A percentile compares a stretch with the other conserved stretches of the same genome.
Evolutionary conservation across 2,888 invertebrate species (phyloP).

Genomic region (Chymomyza procnemis): DNA sequence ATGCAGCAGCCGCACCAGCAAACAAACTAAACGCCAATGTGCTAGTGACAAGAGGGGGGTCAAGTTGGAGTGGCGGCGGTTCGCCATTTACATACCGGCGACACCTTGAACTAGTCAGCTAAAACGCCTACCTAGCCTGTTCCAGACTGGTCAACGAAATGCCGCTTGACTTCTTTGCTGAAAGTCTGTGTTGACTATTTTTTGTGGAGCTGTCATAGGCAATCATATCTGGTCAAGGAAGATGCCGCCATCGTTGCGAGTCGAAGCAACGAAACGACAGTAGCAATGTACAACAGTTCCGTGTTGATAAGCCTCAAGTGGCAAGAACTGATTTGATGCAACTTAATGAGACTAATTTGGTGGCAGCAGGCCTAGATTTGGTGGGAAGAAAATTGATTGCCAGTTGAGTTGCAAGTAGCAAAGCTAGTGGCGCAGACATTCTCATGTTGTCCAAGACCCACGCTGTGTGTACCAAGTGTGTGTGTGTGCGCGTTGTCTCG

Average conservation of each 20-base stretch:
- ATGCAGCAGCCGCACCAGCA: conserved; percentile 47
- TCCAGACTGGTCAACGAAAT: neutral
- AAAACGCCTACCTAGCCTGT: conserved; percentile 21
- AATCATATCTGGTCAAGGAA: conserved; percentile 52
- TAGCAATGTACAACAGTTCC: neutral
- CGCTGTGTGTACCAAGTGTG: conserved; percentile 18
- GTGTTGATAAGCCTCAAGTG: conserved; percentile 40
- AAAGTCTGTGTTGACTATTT: conserved; percentile 24
- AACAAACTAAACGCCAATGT: conserved; percentile 50
- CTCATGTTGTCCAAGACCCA: conserved; percentile 33
- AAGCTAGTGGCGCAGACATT: conserved; percentile 21
- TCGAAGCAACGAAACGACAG: neutral
- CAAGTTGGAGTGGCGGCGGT: neutral
- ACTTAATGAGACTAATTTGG: conserved; percentile 65
- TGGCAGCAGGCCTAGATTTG: conserved; percentile 16
- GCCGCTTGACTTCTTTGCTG: conserved; percentile 31
- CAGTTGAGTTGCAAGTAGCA: conserved; percentile 29
- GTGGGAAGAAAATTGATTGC: conserved; percentile 20
- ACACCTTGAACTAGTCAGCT: conserved; percentile 60
- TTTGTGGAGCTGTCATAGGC: conserved; percentile 54
- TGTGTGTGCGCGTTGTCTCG: conserved; percentile 22
- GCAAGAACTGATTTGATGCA: conserved; percentile 31
- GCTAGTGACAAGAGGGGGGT: conserved; percentile 32
- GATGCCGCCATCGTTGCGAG: neutral
- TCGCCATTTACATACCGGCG: conserved; percentile 29